Evolutionary conservation across 64 coral and sea anemone genomes (phyloP).

Genomic region (Cladopsammia gracilis): DNA sequence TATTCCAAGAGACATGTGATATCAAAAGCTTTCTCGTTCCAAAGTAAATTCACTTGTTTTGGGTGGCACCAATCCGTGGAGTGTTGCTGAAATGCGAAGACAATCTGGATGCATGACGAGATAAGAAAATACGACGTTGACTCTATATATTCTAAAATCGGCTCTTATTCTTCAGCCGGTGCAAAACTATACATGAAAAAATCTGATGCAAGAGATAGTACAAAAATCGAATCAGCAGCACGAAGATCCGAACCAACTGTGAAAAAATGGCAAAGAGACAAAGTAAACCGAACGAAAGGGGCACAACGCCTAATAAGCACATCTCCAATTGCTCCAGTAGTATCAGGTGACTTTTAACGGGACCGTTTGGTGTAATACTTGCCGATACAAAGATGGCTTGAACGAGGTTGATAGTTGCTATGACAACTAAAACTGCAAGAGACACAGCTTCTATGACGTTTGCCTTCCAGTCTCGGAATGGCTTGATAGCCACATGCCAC

Average conservation of each 20-base stretch:
- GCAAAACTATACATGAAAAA: too few species aligned
- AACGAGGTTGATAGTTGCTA: conserved; percentile 57
- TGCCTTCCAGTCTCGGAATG: conserved; percentile 57
- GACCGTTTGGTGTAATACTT: conserved; percentile 32
- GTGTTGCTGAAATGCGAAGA: too few species aligned
- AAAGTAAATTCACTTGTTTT: too few species aligned
- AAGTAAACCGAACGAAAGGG: conserved; percentile 16
- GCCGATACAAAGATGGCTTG: conserved; percentile 49
- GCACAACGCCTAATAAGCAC: conserved; percentile 34
- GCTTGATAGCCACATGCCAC: conserved; percentile 25
- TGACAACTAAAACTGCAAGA: conserved; percentile 43
- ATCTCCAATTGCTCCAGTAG: conserved; percentile 47
- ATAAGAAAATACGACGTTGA: too few species aligned
- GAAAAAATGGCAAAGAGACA: conserved; percentile 35
- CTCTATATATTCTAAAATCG: too few species aligned
- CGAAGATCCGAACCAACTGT: conserved; percentile 39
- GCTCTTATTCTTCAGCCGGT: too few species aligned
- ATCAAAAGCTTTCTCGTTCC: too few species aligned
- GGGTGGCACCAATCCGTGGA: too few species aligned
- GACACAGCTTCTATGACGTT: conserved; percentile 66
- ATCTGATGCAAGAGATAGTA: too few species aligned
- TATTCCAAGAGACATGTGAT: too few species aligned
- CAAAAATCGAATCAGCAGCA: not conserved
- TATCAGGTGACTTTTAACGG: not conserved
- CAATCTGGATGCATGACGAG: too few species aligned